A percentile compares a stretch with the other conserved stretches of the same genome.
phyloP scores from a whole-genome alignment of 1,140 invertebrate species.

The Macrobrachium rosenbergii region DNA sequence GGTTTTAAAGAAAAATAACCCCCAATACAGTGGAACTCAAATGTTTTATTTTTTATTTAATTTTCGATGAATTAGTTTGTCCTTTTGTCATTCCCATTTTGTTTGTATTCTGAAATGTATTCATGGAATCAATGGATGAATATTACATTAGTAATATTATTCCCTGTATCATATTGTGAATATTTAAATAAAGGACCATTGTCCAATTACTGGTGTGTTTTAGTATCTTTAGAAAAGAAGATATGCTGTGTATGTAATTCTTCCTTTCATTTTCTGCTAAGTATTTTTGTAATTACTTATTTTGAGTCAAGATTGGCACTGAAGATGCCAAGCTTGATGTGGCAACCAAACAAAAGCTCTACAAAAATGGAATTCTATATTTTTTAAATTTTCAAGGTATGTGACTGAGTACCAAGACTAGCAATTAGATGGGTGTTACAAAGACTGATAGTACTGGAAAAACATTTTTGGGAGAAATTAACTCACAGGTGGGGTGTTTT shows the following conservation, averaged over 20 bases:
- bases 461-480: no score
- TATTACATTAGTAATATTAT: slow-evolving; percentile 59
- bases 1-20: slow-evolving; percentile 40
- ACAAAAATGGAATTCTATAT: no score
- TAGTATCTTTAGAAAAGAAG: not conserved
- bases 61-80: slow-evolving; percentile 42
- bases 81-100: slow-evolving; percentile 51
- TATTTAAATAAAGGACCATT: slow-evolving; percentile 65
- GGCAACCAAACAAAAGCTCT: no score
- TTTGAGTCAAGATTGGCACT: no score
- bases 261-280: no score
- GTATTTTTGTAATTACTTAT: no score
- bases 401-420: no score
- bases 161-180: slow-evolving; percentile 66
- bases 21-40: slow-evolving; percentile 47
- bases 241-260: not conserved
- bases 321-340: no score
- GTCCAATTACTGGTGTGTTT: slow-evolving; percentile 48
- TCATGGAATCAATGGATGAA: slow-evolving; percentile 61
- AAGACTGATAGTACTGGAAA: no score
- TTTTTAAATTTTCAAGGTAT: no score
- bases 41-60: slow-evolving; percentile 28
- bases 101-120: slow-evolving; percentile 58
- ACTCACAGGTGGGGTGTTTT: no score
- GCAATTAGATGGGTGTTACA: no score